Evolutionary conservation across 2,797 vertebrate species (phyloP).

Genomic region (Premnoplex brunnescens): DNA sequence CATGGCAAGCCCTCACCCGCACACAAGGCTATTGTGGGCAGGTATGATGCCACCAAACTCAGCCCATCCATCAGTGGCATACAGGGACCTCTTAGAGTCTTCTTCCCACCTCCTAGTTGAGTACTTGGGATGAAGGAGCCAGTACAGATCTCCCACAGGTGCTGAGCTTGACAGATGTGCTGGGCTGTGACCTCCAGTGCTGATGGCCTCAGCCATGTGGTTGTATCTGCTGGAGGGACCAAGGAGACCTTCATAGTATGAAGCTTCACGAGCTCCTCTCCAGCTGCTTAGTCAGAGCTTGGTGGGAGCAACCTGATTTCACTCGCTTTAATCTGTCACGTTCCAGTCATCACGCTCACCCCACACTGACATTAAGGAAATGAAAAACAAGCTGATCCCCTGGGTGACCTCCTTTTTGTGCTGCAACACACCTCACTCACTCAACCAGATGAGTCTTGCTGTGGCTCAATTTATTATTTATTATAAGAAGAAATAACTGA

Average conservation of each 20-base stretch:
- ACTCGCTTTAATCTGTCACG: conserved; percentile 14
- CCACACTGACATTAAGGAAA: conserved; percentile 25
- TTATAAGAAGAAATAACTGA: not conserved
- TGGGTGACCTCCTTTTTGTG: not conserved
- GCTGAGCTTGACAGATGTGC: not conserved
- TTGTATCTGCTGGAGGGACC: not conserved
- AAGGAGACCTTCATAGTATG: not conserved
- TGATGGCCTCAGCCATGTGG: not conserved
- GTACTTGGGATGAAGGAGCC: not conserved
- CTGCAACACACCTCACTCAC: not conserved
- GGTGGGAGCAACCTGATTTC: conserved; percentile 56
- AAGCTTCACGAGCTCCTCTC: not conserved
- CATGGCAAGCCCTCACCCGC: not conserved
- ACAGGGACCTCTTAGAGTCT: not conserved
- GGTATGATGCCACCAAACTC: fast-evolving
- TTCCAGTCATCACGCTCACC: conserved; percentile 21
- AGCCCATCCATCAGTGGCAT: fast-evolving
- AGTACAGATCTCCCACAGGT: fast-evolving
- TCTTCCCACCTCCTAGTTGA: not conserved
- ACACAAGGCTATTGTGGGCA: not conserved
- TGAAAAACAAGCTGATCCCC: conserved; percentile 1
- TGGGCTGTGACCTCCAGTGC: not conserved
- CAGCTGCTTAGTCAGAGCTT: conserved; percentile 39
- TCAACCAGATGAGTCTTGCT: not conserved
- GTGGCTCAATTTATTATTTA: fast-evolving